Evolutionary conservation across 2,888 invertebrate species (phyloP), one percentile per base, ranked within the genome.

Genomic region (Desoria tigrina): DNA sequence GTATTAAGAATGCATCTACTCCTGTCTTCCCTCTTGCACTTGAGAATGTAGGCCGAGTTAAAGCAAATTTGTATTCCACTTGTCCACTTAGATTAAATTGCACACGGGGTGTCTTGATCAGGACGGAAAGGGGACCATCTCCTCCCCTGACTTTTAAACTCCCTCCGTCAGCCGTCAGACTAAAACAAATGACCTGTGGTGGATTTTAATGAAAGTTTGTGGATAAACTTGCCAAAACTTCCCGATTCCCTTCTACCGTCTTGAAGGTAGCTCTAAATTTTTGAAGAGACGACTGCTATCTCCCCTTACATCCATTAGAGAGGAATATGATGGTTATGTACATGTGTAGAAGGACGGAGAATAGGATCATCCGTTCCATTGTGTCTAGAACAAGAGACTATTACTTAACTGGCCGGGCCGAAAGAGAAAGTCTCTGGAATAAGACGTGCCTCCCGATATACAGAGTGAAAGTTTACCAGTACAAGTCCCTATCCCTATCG

Each of bases 11-110:
- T 45, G 45, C 45, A 45, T 45, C 45, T 21, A 9, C 45, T 45
- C 4, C 51, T 24, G 51, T 51, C 18, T 51, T 9, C 16, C 3
- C 7, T 23, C 14, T 24, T 24, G 27, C 23, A 51, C 26, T 51
- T 51, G 24, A 18, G 18, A 51, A 26, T 18, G 27, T 51, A 18
- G 27, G 51, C 26, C 16, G 51, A 24, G 21, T 14, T 23, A 51
- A 51, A 51, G 28, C 55, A 32, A 37, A 55, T 55, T 32, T 55
- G 55, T 55, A 55, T 55, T 51, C 51, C 51, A 21, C 24, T 26
- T 51, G 51, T 51, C 51, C 51, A 51, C 51, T 51, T 51, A 21
- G 51, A 51, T 51, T 51, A 51, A 51, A 51, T 51, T 51, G 51
- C 51, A 51, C 51, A 51, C 26, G 51, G 26, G 51, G 51, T 51